These are phyloP conservation scores for Hexactinellida sp. DNA, from an alignment of 37 sponge, comb jelly and placozoan species.

Conservation along the genomic window DNA sequence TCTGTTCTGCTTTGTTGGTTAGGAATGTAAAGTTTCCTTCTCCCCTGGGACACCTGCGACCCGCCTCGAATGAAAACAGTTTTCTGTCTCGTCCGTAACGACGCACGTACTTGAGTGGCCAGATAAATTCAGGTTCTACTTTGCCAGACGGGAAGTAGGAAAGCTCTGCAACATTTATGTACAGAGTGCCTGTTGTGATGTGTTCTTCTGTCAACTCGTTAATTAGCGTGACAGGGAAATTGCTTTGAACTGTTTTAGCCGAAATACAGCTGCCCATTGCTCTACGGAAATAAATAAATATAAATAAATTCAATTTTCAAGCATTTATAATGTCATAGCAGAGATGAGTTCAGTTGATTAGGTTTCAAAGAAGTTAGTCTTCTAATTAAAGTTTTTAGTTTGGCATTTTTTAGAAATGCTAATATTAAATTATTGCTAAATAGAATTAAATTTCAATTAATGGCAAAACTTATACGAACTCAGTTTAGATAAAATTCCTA, in stretches of 20 bases:
- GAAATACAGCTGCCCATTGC: neutral
- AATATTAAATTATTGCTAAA: too few relatives aligned
- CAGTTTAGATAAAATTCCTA: neutral
- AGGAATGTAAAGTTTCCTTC: constrained; percentile 23
- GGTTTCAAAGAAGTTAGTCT: too few relatives aligned
- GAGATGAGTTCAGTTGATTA: too few relatives aligned
- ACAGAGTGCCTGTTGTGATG: neutral
- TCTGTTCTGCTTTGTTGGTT: constrained; percentile 13
- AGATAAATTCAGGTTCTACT: constrained; percentile 14
- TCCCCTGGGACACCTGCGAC: constrained; percentile 23
- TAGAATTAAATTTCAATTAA: constrained; percentile 6
- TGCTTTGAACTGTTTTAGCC: neutral
- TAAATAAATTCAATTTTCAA: neutral
- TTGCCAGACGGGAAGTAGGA: neutral
- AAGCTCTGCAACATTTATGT: neutral
- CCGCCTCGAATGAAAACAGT: constrained; percentile 27
- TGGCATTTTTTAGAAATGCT: too few relatives aligned
- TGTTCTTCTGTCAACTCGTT: neutral
- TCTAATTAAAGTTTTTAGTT: too few relatives aligned
- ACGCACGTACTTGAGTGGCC: constrained; percentile 26
- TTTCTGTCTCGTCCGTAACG: constrained; percentile 24
- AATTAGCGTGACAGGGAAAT: neutral
- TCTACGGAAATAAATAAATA: neutral
- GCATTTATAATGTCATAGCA: neutral
- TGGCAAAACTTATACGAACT: neutral